Evolutionary conservation across 2,888 invertebrate genomes (phyloP).

Genomic region (Steinernema scapterisci): DNA sequence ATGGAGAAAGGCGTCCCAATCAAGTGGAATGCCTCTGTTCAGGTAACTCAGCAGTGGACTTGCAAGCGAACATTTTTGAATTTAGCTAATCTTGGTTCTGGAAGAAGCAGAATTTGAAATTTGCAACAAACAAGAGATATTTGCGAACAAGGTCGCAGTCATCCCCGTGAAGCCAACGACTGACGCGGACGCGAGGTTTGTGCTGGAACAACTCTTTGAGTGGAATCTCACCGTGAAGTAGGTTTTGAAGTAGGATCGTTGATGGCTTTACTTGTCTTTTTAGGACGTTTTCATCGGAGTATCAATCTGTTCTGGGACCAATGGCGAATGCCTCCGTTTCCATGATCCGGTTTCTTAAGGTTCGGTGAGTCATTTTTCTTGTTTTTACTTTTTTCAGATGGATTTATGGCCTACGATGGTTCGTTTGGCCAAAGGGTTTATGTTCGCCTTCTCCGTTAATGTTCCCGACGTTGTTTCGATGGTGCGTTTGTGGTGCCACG

Average conservation of each 20-base stretch:
- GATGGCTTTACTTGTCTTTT: constrained; percentile 25
- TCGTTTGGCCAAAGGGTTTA: constrained; percentile 41
- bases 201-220: constrained; percentile 42
- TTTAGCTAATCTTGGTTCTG: constrained; percentile 54
- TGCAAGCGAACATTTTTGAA: background rate
- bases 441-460: constrained; percentile 57
- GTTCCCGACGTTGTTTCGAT: constrained; percentile 57
- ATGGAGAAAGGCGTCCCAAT: constrained; percentile 45
- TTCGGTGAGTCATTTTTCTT: background rate
- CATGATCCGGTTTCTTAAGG: constrained; percentile 43
- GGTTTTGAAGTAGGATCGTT: background rate
- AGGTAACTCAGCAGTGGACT: constrained; percentile 34
- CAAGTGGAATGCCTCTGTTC: constrained; percentile 40
- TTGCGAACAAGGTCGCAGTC: constrained; percentile 28
- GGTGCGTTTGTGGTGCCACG: constrained; percentile 57
- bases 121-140: constrained; percentile 34
- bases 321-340: constrained; percentile 49
- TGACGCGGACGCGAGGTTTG: constrained; percentile 26
- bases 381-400: background rate
- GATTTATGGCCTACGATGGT: constrained; percentile 37
- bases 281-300: constrained; percentile 59
- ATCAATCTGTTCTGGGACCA: constrained; percentile 50
- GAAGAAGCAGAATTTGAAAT: constrained; percentile 48
- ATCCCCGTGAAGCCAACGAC: constrained; percentile 39
- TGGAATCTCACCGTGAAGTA: constrained; percentile 55